Evolutionary conservation across 2,797 vertebrate genomes (phyloP).

Genomic region (Crenichthys baileyi): DNA sequence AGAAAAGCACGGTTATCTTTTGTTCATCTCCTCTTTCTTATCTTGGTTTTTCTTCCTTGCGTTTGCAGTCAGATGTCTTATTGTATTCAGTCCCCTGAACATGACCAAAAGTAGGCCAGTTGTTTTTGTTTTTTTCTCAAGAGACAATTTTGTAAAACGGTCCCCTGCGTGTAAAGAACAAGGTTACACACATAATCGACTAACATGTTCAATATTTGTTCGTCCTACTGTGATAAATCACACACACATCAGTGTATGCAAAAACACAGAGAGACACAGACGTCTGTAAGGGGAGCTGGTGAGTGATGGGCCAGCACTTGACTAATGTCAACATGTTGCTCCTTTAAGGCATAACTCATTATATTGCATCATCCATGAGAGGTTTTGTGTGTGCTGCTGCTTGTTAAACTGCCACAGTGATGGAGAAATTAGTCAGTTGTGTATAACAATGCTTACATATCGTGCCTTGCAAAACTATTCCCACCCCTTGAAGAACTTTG

Average conservation of each 20-base stretch:
- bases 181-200: slow-evolving; percentile 30
- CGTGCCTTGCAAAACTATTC: neutral
- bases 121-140: slow-evolving; percentile 25
- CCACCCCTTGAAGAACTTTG: neutral
- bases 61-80: slow-evolving; percentile 35
- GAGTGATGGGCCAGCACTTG: neutral
- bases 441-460: neutral
- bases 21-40: slow-evolving; percentile 30
- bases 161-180: slow-evolving; percentile 37
- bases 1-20: slow-evolving; percentile 24
- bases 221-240: slow-evolving; percentile 35
- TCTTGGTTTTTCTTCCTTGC: slow-evolving; percentile 34
- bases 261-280: slow-evolving; percentile 20
- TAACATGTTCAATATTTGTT: slow-evolving; percentile 41
- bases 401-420: neutral
- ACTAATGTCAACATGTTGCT: neutral
- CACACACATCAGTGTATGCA: slow-evolving; percentile 5
- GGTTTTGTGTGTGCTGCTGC: neutral
- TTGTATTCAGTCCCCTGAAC: slow-evolving; percentile 71
- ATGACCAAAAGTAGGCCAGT: slow-evolving; percentile 69
- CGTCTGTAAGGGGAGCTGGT: slow-evolving; percentile 1
- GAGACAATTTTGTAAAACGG: slow-evolving; percentile 38
- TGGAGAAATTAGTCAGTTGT: neutral
- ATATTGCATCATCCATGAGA: neutral
- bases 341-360: neutral